Evolutionary conservation across 2,113 vertebrate species (phyloP).

Genomic region (Stomatorhinus ivindoensis): DNA sequence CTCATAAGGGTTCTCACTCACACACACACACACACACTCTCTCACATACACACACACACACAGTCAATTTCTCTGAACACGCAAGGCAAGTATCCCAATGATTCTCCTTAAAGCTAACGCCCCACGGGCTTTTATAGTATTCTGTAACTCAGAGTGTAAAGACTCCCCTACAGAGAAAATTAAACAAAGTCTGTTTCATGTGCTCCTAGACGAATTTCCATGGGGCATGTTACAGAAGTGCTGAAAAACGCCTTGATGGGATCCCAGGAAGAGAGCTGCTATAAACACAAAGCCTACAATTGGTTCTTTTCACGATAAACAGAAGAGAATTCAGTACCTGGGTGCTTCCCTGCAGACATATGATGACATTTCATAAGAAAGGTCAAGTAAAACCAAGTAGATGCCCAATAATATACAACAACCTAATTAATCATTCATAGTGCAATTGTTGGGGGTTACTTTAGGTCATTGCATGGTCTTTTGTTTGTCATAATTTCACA

Average conservation of each 20-base stretch:
- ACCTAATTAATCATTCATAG: not conserved
- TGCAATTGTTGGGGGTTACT: not conserved
- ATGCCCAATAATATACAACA: not conserved
- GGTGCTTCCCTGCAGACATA: not conserved
- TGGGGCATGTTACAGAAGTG: not conserved
- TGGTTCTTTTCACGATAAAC: conserved; percentile 1
- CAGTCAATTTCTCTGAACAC: conserved; percentile 1
- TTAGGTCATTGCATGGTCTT: not conserved
- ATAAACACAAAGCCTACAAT: not conserved
- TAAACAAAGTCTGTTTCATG: not conserved
- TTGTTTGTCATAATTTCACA: not conserved
- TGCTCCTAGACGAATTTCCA: not conserved
- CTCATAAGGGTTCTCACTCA: conserved; percentile 12
- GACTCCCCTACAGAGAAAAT: conserved; percentile 2
- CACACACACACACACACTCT: not conserved
- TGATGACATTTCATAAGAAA: not conserved
- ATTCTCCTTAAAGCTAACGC: conserved; percentile 11
- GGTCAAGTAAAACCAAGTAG: not conserved
- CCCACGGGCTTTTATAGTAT: conserved; percentile 7
- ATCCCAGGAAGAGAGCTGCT: not conserved
- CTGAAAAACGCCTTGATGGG: not conserved
- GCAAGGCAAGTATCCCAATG: conserved; percentile 11
- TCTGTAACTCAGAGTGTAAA: not conserved
- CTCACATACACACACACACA: not conserved
- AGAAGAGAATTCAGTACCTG: not conserved